Evolutionary conservation across 2,113 vertebrate genomes (phyloP), one percentile per base, ranked within the genome.

Genomic region (Cyprinodon brontotheroides): DNA sequence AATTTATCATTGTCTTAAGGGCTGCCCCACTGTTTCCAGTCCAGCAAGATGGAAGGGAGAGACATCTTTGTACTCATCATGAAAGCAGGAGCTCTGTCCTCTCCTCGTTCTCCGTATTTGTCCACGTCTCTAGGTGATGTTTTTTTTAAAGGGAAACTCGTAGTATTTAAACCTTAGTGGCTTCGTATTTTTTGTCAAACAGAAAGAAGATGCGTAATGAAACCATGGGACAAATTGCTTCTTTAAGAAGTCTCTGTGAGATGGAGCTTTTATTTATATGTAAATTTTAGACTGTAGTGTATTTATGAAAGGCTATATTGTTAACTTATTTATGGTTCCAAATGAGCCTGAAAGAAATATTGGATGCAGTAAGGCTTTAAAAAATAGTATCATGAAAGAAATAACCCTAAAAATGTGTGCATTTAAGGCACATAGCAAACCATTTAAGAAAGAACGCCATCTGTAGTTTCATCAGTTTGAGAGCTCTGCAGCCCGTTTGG

Each of bases 261-360:
- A 66, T 3, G 59, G 70, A 80, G 70, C 80, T 68, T 68, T 75
- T 91, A 90, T 92, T 91, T 92, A 90, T 92, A 88, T 90, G 84
- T 79, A 85, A 88, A 85, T 87, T 92, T 87, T 92, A 82, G 72
- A 89, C 84, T 81, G 69, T 89, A 78, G 77, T 81, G 65, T 86
- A 90, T 91, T 91, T 89, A 89, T 91, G 76, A 88, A 87, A 81
- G 89, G 86, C 82, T 92, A 84, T 86, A 83, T 89, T 89, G 59
- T 89, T 92, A 91, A 91, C 74, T 91, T 93, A 92, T 93, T 92
- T 77, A 80, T 75, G 81, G 59, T 81, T 87, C 79, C 60, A 68
- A 74, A 38, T 20, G 69, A 57, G 82, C 72, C 74, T 77, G 74
- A 83, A 75, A 72, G 70, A 82, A 79, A 81, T 64, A 20, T 64